Percentiles rank a stretch among this genome's conserved stretches.
These are phyloP conservation scores for Epizoanthus fatuus DNA, from an alignment of 92 coral and sea anemone genomes.

Conservation along the genomic window DNA sequence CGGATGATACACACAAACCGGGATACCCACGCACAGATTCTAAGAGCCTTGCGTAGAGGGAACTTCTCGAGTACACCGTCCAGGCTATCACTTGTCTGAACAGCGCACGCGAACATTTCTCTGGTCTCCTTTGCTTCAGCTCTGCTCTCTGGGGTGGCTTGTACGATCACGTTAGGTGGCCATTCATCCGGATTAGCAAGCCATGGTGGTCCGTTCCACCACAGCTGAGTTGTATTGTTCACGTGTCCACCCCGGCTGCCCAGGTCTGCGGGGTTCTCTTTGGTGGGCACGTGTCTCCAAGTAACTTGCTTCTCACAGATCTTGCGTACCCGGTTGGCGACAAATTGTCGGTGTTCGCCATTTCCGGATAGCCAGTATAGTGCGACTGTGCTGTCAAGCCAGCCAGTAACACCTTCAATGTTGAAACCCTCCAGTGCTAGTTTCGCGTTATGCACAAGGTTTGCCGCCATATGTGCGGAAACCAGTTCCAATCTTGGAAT, in stretches of 20 bases:
- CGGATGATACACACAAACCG: background rate
- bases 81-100: background rate
- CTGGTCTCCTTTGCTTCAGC: background rate
- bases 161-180: background rate
- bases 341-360: slow-evolving; percentile 1
- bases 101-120: background rate
- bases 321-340: background rate
- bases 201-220: slow-evolving; percentile 42
- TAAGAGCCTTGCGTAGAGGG: background rate
- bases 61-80: background rate
- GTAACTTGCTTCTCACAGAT: background rate
- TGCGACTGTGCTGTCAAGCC: slow-evolving; percentile 1
- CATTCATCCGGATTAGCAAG: slow-evolving; percentile 18
- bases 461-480: slow-evolving; percentile 10
- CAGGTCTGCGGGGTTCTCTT: slow-evolving; percentile 16
- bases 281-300: slow-evolving; percentile 1
- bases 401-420: background rate
- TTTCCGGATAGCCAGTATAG: background rate
- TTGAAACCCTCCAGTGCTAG: background rate
- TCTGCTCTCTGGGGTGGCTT: background rate
- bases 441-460: background rate
- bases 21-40: slow-evolving; percentile 29
- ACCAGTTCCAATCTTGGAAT: slow-evolving; percentile 4
- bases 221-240: background rate
- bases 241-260: slow-evolving; percentile 8